Conservation (phyloP, 2,797 vertebrate genomes). For the Synaphobranchus kaupii region DNA sequence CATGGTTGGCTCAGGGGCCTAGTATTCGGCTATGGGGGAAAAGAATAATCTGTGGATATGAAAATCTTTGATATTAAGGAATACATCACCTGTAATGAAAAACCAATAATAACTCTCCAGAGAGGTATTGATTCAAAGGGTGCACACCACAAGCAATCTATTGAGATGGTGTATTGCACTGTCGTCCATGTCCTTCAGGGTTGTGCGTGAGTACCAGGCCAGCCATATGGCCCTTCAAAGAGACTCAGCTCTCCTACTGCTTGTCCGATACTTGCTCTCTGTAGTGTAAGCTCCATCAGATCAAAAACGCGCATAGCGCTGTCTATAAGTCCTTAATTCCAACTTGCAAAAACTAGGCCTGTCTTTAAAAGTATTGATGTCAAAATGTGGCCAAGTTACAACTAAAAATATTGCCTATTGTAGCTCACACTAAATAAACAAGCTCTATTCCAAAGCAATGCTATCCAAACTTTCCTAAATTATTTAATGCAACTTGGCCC, state of each 20-base stretch:
- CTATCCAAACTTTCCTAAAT: too few species aligned
- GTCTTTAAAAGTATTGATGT: too few species aligned
- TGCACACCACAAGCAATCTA: neutral
- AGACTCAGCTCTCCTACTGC: neutral
- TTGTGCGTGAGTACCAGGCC: neutral
- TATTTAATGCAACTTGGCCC: too few species aligned
- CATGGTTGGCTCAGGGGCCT: too few species aligned
- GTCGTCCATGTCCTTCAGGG: neutral
- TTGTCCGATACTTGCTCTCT: neutral
- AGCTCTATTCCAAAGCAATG: too few species aligned
- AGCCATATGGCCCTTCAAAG: constrained; percentile 21
- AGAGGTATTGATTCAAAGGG: constrained; percentile 33
- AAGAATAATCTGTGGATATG: neutral
- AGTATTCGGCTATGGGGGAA: neutral
- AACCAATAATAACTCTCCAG: neutral
- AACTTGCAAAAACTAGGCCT: too few species aligned
- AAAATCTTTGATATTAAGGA: neutral
- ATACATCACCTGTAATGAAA: neutral
- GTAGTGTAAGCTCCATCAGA: neutral
- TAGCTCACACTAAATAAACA: too few species aligned
- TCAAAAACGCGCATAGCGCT: too few species aligned
- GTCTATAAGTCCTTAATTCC: too few species aligned
- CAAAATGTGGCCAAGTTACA: too few species aligned
- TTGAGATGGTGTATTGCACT: constrained; percentile 26
- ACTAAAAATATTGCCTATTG: too few species aligned